These are phyloP conservation scores for Atherinosoma microstoma DNA, from an alignment of 2,797 vertebrate species.

Conservation along the genomic window DNA sequence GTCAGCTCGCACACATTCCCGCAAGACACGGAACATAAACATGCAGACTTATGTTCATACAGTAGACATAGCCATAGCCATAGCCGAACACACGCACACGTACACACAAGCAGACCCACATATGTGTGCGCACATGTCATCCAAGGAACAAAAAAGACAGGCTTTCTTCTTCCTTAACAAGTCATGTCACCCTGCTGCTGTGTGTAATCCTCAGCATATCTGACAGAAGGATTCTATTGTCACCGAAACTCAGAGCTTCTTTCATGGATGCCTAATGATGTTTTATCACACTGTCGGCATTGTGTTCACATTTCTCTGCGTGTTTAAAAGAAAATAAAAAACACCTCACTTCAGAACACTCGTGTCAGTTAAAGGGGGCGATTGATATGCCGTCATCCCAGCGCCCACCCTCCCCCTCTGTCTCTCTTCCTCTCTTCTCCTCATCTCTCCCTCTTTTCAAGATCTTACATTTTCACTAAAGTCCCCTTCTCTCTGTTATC, in stretches of 20 bases:
- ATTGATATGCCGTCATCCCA: constrained; percentile 71
- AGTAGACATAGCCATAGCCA: neutral
- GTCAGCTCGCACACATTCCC: constrained; percentile 47
- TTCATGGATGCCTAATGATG: constrained; percentile 72
- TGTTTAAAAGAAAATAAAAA: constrained; percentile 56
- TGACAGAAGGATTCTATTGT: constrained; percentile 66
- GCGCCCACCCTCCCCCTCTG: constrained; percentile 41
- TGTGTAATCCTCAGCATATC: constrained; percentile 66
- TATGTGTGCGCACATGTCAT: constrained; percentile 29
- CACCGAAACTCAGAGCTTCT: constrained; percentile 52
- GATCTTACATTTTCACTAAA: constrained; percentile 82
- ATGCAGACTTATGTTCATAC: constrained; percentile 1
- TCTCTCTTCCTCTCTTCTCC: constrained; percentile 54
- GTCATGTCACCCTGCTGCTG: constrained; percentile 39
- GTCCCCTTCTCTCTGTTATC: constrained; percentile 81
- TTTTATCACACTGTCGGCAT: constrained; percentile 68
- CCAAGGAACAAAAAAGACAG: constrained; percentile 10
- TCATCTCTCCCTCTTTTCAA: constrained; percentile 73
- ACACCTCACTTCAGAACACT: constrained; percentile 65
- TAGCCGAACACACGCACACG: neutral
- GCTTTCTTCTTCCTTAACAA: constrained; percentile 31
- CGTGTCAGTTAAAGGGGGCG: constrained; percentile 76
- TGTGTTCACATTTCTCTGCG: constrained; percentile 64
- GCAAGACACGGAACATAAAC: constrained; percentile 39
- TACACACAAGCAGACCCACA: neutral